These are phyloP conservation scores for Amazona vittata DNA, from an alignment of 2,113 vertebrate species.

Conservation along the genomic window DNA sequence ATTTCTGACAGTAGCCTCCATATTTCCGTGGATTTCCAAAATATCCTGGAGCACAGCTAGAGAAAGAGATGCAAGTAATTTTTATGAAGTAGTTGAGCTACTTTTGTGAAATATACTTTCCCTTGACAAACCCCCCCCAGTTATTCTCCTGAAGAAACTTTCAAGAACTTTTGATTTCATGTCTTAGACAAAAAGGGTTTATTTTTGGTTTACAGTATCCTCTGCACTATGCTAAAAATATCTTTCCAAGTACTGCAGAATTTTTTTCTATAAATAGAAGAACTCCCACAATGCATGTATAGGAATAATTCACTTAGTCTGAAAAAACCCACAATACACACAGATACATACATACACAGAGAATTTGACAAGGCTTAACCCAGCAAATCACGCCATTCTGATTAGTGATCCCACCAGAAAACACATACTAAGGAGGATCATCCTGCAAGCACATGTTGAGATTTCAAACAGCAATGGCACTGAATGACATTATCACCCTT, in stretches of 20 bases:
- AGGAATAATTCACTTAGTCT: not conserved
- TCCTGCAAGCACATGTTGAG: not conserved
- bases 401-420: not conserved
- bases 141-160: not conserved
- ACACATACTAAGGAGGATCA: not conserved
- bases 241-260: not conserved
- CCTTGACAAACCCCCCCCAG: not conserved
- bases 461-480: not conserved
- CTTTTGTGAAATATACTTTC: not conserved
- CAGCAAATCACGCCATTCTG: not conserved
- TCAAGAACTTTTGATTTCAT: not conserved
- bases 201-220: slow-evolving; percentile 10
- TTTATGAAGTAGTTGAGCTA: not conserved
- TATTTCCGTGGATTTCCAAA: slow-evolving; percentile 86
- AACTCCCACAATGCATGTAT: not conserved
- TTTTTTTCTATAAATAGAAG: slow-evolving; percentile 9
- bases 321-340: not conserved
- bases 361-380: not conserved
- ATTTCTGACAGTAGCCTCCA: slow-evolving; percentile 84
- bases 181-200: not conserved
- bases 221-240: slow-evolving; percentile 38
- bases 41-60: slow-evolving; percentile 92
- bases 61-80: not conserved
- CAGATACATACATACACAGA: not conserved
- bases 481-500: not conserved